Evolutionary conservation across 2,113 vertebrate genomes (phyloP).

Genomic region (Gasterosteus nipponicus): DNA sequence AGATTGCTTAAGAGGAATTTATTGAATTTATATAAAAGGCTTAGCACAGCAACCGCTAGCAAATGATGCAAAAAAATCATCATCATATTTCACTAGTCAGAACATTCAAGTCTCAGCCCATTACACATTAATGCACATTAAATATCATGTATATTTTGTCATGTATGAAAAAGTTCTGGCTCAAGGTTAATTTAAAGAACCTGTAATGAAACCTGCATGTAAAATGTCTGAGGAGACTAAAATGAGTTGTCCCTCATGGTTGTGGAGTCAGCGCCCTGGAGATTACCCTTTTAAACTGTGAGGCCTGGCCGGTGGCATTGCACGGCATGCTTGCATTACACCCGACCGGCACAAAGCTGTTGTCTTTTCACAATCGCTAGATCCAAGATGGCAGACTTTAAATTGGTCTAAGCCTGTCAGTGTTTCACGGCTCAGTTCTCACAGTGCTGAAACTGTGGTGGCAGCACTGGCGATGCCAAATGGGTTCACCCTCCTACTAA

Average conservation of each 20-base stretch:
- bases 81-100: background rate
- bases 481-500: slow-evolving; percentile 65
- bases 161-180: background rate
- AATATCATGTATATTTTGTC: background rate
- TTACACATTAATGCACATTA: background rate
- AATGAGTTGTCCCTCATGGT: slow-evolving; percentile 51
- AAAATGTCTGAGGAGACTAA: slow-evolving; percentile 15
- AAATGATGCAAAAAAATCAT: background rate
- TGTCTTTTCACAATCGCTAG: slow-evolving; percentile 53
- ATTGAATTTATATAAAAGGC: slow-evolving; percentile 1
- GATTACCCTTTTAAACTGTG: slow-evolving; percentile 65
- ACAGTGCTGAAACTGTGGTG: slow-evolving; percentile 49
- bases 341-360: slow-evolving; percentile 64
- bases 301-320: slow-evolving; percentile 59
- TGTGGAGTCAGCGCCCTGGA: slow-evolving; percentile 22
- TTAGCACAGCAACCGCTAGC: background rate
- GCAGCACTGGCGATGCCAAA: slow-evolving; percentile 63
- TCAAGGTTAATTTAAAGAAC: background rate
- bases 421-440: slow-evolving; percentile 71
- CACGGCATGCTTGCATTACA: slow-evolving; percentile 66
- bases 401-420: slow-evolving; percentile 70
- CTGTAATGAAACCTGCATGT: slow-evolving; percentile 1
- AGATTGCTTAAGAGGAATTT: slow-evolving; percentile 1
- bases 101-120: background rate
- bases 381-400: slow-evolving; percentile 73